These are phyloP conservation scores for Scyliorhinus canicula DNA, from an alignment of 2,797 vertebrate genomes.

Conservation along the genomic window DNA sequence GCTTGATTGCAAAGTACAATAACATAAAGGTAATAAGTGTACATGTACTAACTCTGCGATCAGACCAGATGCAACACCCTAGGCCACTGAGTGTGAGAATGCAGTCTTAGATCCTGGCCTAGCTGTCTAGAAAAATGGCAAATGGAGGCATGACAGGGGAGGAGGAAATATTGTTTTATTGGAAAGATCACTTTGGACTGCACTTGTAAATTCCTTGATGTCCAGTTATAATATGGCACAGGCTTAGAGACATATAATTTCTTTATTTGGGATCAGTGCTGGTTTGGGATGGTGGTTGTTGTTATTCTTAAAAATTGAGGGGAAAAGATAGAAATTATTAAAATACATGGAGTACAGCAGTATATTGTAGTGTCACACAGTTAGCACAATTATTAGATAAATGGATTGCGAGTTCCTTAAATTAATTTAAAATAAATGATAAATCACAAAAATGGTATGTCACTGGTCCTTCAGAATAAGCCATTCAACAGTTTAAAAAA, in stretches of 20 bases:
- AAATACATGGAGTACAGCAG: no score
- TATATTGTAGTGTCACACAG: neutral
- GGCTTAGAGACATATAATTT: no score
- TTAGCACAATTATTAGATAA: neutral
- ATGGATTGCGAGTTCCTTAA: neutral
- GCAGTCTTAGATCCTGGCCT: neutral
- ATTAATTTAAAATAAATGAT: neutral
- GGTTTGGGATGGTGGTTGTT: neutral
- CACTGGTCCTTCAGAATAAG: neutral
- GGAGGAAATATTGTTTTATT: neutral
- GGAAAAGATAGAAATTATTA: neutral
- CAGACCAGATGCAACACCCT: neutral
- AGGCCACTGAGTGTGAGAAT: neutral
- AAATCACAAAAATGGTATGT: conserved; percentile 34
- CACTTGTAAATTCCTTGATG: neutral
- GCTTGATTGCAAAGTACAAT: neutral
- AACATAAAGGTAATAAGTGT: neutral
- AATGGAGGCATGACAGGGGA: neutral
- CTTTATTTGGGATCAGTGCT: neutral
- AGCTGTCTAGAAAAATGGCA: neutral
- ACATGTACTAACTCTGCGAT: neutral
- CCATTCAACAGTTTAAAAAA: neutral
- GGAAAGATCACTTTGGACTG: neutral
- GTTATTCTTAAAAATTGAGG: neutral
- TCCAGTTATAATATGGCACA: neutral